Base-by-base conservation (phyloP, 1,140 invertebrate genomes). In the Drosophila repleta region DNA sequence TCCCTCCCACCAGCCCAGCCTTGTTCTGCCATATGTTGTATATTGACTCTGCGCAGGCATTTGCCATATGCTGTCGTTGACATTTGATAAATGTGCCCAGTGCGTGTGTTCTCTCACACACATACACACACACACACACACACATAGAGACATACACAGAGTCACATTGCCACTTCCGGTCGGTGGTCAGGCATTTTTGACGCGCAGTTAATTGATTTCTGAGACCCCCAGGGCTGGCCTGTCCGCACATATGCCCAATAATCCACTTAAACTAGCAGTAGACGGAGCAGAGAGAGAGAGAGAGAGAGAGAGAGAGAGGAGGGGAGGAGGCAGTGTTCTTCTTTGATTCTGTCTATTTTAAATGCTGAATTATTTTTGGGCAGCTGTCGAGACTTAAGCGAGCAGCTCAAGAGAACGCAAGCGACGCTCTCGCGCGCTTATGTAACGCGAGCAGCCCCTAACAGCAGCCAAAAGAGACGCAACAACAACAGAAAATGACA, bases 181-280 rank as follows among this genome's bases (percentile, higher is more conserved):
- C 52, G 55, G 58, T 66, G 53, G 62, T 66, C 55, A 78, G 78
- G 62, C 77, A 39, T 79, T 71, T 72, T 76, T 62, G 71, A 72
- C 78, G 71, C 82, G 79, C 65, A 85, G 78, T 85, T 87, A 85
- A 85, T 85, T 85, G 82, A 85, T 85, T 85, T 88, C 83, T 70
- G 63, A 75, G 82, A 72, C 66, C 18, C 68, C 63, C 55, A 20
- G 26, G 21, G n/a, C 60, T 6, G 51, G 68, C 43, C 53, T 49
- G 61, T 64, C 51, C 58, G 64, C 69, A 81, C 57, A 74, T 68
- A 66, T 43, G 69, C 46, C 7, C 37, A 56, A 72, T 87, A 87
- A 85, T 85, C 82, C 78, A 85, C 75, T 85, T 85, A 85, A 61
- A 67, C 63, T 48, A 69, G 66, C 58, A 69, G 53, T 15, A 29